Percentiles rank a stretch among this genome's conserved stretches.
These are phyloP conservation scores for Dermatemys mawii DNA, from an alignment of 2,113 vertebrate species.

Conservation along the genomic window DNA sequence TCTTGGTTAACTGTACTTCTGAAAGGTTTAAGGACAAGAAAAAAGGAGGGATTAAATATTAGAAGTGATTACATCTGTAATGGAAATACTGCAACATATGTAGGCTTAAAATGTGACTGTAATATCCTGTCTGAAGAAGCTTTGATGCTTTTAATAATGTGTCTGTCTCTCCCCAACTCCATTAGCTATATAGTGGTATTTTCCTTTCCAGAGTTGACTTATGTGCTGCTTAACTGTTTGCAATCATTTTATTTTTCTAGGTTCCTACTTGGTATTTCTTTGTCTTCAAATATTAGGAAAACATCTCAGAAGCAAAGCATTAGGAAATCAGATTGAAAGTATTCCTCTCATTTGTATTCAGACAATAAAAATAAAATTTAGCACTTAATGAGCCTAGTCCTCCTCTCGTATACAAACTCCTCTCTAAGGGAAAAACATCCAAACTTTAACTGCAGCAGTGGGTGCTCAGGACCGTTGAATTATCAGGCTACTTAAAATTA, in stretches of 20 bases:
- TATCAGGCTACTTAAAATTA: neutral
- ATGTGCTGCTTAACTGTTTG: neutral
- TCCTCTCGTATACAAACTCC: fast-evolving
- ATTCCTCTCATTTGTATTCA: neutral
- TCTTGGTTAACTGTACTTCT: neutral
- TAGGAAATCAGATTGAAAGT: neutral
- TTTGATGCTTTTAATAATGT: neutral
- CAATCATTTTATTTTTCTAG: neutral
- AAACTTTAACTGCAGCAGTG: neutral
- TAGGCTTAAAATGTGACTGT: neutral
- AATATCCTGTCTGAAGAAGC: neutral
- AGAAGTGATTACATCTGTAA: neutral
- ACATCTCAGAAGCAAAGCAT: too few relatives aligned
- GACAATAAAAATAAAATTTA: neutral
- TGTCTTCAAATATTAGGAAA: neutral
- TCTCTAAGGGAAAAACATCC: neutral
- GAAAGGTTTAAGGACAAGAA: neutral
- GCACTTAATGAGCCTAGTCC: neutral
- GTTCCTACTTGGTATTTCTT: neutral
- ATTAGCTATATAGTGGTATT: neutral
- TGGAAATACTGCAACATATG: neutral
- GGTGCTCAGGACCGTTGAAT: neutral
- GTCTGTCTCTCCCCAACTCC: neutral
- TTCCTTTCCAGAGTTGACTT: neutral
- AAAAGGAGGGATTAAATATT: neutral